phyloP scores from a whole-genome alignment of 2,113 vertebrate genomes.

The Callorhinus ursinus region DNA sequence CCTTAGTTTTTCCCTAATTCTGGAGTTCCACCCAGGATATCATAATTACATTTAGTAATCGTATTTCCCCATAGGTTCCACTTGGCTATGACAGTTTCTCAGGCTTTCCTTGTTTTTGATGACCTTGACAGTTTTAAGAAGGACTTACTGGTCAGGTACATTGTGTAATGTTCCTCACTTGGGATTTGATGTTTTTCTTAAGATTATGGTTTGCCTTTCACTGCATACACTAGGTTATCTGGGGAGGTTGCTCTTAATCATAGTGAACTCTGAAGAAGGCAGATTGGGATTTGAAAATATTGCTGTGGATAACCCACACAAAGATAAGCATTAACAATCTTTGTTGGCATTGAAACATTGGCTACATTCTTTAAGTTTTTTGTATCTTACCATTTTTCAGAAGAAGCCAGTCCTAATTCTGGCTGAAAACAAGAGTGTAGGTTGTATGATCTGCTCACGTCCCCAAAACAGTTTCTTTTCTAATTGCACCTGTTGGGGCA shows the following conservation, averaged over 20 bases:
- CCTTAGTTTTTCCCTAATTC: conserved; percentile 27
- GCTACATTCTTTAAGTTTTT: neutral
- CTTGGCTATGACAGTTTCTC: neutral
- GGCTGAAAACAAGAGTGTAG: conserved; percentile 17
- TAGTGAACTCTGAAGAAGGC: neutral
- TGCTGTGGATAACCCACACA: neutral
- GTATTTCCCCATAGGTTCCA: neutral
- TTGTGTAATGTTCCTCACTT: neutral
- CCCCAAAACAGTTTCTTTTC: conserved; percentile 51
- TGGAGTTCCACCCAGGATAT: neutral
- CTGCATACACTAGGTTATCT: neutral
- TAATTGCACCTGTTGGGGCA: conserved; percentile 51
- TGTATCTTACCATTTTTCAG: conserved; percentile 7
- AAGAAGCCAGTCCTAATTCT: conserved; percentile 34
- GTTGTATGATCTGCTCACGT: conserved; percentile 20
- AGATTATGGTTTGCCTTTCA: neutral
- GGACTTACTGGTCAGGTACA: neutral
- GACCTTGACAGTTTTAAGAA: neutral
- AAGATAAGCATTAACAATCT: conserved; percentile 33
- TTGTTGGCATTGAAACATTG: conserved; percentile 30
- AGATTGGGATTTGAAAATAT: conserved; percentile 55
- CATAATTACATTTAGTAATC: neutral
- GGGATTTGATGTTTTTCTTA: neutral
- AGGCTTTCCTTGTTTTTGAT: conserved; percentile 56
- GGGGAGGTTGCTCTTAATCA: neutral